Conservation (phyloP, 1,140 invertebrate species). For the Nilaparvata lugens region DNA sequence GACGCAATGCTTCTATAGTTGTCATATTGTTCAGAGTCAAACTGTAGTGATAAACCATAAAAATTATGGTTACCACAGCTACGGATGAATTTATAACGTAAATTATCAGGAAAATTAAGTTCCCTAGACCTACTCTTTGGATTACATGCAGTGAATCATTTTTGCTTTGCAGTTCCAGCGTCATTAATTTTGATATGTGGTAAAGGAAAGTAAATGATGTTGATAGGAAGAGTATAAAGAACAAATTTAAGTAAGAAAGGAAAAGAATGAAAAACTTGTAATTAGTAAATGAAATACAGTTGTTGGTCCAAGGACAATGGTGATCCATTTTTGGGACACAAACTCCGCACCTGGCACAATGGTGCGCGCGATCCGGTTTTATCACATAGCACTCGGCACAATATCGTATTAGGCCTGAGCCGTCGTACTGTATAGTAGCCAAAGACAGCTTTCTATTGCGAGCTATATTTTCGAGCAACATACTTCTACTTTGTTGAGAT, state of each 20-base stretch:
- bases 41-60: too few species aligned
- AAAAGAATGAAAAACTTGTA: constrained; percentile 99
- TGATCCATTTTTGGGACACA: constrained; percentile 98
- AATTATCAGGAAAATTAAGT: constrained; percentile 7
- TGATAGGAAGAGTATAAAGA: constrained; percentile 11
- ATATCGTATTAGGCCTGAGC: constrained; percentile 52
- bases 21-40: too few species aligned
- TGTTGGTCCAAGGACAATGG: constrained; percentile 98
- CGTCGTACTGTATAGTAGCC: too few species aligned
- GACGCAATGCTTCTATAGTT: constrained; percentile 85
- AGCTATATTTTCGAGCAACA: too few species aligned
- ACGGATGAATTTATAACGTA: constrained; percentile 14
- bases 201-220: too few species aligned
- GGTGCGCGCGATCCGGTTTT: constrained; percentile 93
- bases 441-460: too few species aligned
- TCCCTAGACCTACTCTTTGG: not conserved
- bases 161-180: not conserved
- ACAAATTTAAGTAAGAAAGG: constrained; percentile 78
- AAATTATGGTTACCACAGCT: too few species aligned
- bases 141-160: constrained; percentile 3
- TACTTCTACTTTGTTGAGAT: too few species aligned
- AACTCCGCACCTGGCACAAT: constrained; percentile 87
- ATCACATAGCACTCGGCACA: constrained; percentile 91
- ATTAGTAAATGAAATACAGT: constrained; percentile 95
- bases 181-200: not conserved